A percentile compares a stretch with the other conserved stretches of the same genome.
Evolutionary conservation across 1,140 invertebrate genomes (phyloP).

Genomic region (Sinella curviseta): DNA sequence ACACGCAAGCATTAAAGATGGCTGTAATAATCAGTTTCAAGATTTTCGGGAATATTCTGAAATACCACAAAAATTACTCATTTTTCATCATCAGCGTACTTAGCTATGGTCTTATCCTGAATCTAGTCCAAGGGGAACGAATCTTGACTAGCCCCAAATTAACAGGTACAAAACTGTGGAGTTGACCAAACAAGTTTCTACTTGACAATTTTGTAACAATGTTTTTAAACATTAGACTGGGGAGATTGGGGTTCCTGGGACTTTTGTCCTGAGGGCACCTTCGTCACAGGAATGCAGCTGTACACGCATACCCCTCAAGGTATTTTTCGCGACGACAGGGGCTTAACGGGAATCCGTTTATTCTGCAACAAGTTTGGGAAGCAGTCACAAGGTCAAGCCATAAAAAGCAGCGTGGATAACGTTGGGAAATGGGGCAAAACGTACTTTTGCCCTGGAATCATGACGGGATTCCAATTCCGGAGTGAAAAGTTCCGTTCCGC

Average conservation of each 20-base stretch:
- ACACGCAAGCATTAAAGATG: no score
- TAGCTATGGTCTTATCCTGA: no score
- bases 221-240: no score
- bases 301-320: neutral
- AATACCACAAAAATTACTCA: no score
- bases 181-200: no score
- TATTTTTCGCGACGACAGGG: neutral
- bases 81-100: no score
- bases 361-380: neutral
- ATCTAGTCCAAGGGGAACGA: no score
- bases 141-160: no score
- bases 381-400: neutral
- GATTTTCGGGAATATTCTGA: no score
- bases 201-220: no score
- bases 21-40: no score
- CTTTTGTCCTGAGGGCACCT: neutral
- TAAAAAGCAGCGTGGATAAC: neutral
- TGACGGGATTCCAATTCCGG: conserved; percentile 5
- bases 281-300: neutral
- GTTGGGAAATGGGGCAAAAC: conserved; percentile 3
- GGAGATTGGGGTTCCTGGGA: neutral
- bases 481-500: neutral
- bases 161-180: no score
- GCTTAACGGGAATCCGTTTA: neutral
- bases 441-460: neutral